A percentile compares a stretch with the other conserved stretches of the same genome.
These are phyloP conservation scores for Brienomyrus brachyistius DNA, from an alignment of 2,113 vertebrate genomes.

Conservation along the genomic window DNA sequence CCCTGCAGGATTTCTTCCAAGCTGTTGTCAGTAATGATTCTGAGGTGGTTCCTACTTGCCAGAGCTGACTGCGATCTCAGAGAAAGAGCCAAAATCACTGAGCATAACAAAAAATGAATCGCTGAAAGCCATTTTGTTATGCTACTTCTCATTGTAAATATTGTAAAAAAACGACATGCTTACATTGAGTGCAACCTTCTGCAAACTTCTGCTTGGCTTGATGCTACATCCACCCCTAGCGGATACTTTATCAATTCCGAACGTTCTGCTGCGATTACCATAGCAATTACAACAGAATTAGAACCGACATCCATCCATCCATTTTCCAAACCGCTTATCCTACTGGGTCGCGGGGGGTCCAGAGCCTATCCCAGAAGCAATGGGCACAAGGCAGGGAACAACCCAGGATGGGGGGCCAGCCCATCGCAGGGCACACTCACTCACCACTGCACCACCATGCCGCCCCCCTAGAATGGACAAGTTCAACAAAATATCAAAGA, in stretches of 20 bases:
- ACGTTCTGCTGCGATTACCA: neutral
- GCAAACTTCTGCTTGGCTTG: neutral
- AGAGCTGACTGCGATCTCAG: constrained; percentile 27
- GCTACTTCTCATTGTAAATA: neutral
- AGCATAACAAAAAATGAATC: neutral
- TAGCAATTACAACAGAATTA: neutral
- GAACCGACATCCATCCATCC: neutral
- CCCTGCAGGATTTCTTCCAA: constrained; percentile 82
- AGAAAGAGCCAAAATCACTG: constrained; percentile 15
- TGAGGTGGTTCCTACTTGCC: constrained; percentile 58
- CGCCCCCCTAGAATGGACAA: neutral
- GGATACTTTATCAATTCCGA: neutral
- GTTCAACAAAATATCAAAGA: neutral
- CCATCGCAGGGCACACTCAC: no score
- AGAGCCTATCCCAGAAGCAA: no score
- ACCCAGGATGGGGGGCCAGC: no score
- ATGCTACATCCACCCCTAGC: neutral
- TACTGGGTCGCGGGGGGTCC: no score
- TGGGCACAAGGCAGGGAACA: no score
- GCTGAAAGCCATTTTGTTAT: neutral
- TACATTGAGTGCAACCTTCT: neutral
- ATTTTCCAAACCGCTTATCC: no score
- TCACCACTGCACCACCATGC: no score
- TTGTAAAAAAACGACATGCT: constrained; percentile 37
- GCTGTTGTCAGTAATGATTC: constrained; percentile 75